phyloP scores from a whole-genome alignment of 2,113 vertebrate species.

The Myxocyprinus asiaticus region DNA sequence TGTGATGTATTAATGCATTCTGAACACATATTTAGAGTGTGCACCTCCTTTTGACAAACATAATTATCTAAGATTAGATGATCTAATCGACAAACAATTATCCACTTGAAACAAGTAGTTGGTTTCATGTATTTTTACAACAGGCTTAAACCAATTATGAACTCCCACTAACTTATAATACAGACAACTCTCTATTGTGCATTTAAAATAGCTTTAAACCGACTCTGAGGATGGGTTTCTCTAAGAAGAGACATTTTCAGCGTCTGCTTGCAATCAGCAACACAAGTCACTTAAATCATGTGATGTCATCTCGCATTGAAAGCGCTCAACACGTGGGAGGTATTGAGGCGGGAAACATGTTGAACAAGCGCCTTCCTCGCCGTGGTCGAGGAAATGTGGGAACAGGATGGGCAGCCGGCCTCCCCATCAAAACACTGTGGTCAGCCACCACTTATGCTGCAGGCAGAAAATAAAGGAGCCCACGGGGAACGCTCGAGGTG shows the following conservation, averaged over 20 bases:
- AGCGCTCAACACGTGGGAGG: constrained; percentile 72
- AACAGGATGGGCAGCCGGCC: constrained; percentile 72
- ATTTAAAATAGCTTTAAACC: constrained; percentile 25
- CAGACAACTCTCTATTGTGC: neutral
- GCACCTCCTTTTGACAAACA: no score
- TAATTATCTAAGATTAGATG: no score
- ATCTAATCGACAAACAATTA: neutral
- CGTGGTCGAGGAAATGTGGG: constrained; percentile 69
- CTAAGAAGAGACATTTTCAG: constrained; percentile 19
- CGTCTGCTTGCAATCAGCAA: constrained; percentile 59
- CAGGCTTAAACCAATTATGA: neutral
- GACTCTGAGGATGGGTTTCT: neutral
- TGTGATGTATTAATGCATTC: no score
- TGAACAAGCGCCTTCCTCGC: constrained; percentile 76
- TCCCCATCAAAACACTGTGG: constrained; percentile 76
- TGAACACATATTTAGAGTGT: no score
- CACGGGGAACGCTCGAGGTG: constrained; percentile 61
- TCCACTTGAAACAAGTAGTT: no score
- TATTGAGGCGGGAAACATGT: constrained; percentile 74
- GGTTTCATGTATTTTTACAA: neutral
- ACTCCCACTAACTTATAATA: neutral
- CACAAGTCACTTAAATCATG: constrained; percentile 71
- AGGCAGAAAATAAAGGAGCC: constrained; percentile 61
- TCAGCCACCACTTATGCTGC: constrained; percentile 74
- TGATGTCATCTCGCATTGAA: constrained; percentile 67